Evolutionary conservation across 1,140 invertebrate genomes (phyloP).

Genomic region (Penaeus indicus): DNA sequence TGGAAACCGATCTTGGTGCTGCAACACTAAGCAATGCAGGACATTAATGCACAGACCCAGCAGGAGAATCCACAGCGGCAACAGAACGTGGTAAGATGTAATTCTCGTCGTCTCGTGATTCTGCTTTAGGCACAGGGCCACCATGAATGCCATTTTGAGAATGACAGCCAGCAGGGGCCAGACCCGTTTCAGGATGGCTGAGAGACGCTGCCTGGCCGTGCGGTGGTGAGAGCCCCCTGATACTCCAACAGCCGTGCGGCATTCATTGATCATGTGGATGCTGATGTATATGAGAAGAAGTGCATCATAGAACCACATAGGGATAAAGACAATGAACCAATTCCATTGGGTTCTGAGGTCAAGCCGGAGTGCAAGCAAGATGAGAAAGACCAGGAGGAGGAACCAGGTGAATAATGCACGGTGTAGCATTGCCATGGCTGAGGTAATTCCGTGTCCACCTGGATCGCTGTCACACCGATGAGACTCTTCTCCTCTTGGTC

Average conservation of each 20-base stretch:
- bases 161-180: slow-evolving; percentile 67
- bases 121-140: slow-evolving; percentile 70
- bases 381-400: slow-evolving; percentile 87
- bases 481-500: too few relatives aligned
- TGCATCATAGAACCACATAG: slow-evolving; percentile 91
- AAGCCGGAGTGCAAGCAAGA: slow-evolving; percentile 85
- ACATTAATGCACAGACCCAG: slow-evolving; percentile 68
- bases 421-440: slow-evolving; percentile 86
- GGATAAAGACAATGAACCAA: slow-evolving; percentile 95
- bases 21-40: slow-evolving; percentile 64
- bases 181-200: slow-evolving; percentile 51
- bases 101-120: slow-evolving; percentile 66
- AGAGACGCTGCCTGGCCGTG: slow-evolving; percentile 34
- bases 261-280: slow-evolving; percentile 82
- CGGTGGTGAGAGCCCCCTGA: slow-evolving; percentile 41
- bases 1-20: slow-evolving; percentile 46
- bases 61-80: slow-evolving; percentile 70
- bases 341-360: slow-evolving; percentile 92
- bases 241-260: slow-evolving; percentile 51
- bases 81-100: slow-evolving; percentile 68
- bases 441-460: neutral
- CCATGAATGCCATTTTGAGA: slow-evolving; percentile 71
- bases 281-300: slow-evolving; percentile 87
- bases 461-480: too few relatives aligned
- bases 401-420: slow-evolving; percentile 94